These are phyloP conservation scores for Noctilio leporinus DNA, from an alignment of 2,113 vertebrate species.

Conservation along the genomic window DNA sequence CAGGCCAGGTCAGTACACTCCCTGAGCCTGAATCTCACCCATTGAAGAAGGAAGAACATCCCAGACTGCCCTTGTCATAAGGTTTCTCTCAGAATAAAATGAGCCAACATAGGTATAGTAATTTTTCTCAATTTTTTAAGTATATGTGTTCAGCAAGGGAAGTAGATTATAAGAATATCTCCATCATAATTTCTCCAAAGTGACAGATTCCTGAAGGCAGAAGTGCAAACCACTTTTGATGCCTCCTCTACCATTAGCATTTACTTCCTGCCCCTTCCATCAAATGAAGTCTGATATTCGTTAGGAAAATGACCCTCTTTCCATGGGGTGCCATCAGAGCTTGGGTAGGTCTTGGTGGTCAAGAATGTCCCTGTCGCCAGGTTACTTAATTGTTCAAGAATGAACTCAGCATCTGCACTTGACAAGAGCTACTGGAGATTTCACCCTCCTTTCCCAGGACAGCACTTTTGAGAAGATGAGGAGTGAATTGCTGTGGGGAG, in stretches of 20 bases:
- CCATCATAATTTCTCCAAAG: background rate
- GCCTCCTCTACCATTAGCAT: background rate
- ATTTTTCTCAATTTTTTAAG: background rate
- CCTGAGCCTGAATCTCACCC: too few species aligned
- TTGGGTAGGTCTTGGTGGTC: background rate
- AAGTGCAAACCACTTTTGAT: background rate
- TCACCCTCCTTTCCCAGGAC: too few species aligned
- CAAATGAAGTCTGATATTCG: background rate
- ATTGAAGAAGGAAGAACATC: accelerated
- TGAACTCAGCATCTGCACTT: background rate
- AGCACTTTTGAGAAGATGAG: background rate
- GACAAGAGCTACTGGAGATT: background rate
- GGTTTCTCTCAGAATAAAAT: background rate
- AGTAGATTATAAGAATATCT: background rate
- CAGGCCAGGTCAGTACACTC: accelerated
- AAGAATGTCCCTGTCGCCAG: too few species aligned
- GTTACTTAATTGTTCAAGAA: accelerated
- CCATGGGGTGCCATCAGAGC: background rate
- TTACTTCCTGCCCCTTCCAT: background rate
- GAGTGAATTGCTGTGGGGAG: background rate
- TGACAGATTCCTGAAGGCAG: too few species aligned
- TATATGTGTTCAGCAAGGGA: background rate
- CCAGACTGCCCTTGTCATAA: background rate
- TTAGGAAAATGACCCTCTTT: background rate
- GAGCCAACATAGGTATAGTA: background rate